These are phyloP conservation scores for Macrochelys suwanniensis DNA, from an alignment of 2,797 vertebrate species.

Conservation along the genomic window DNA sequence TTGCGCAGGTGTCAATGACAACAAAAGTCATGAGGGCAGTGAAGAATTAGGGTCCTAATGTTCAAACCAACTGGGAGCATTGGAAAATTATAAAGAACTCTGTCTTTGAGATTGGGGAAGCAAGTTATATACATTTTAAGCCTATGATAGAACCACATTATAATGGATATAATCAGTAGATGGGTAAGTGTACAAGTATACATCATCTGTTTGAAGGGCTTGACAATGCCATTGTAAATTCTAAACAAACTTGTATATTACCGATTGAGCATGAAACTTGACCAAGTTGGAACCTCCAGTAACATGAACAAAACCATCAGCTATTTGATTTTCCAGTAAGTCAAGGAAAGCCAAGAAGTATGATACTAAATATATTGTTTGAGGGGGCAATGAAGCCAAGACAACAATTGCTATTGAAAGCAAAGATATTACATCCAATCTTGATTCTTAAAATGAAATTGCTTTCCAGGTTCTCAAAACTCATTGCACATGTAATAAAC, in stretches of 20 bases:
- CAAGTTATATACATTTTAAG: background rate
- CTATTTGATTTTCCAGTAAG: background rate
- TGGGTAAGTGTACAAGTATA: background rate
- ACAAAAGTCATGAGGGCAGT: background rate
- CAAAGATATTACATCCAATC: background rate
- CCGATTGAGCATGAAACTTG: background rate
- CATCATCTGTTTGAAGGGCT: background rate
- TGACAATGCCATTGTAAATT: background rate
- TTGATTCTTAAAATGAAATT: background rate
- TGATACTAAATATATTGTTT: background rate
- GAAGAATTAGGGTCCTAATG: background rate
- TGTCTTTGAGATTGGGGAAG: background rate
- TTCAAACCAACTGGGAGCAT: background rate
- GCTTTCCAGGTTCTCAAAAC: background rate
- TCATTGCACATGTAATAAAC: background rate
- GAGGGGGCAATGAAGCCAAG: background rate
- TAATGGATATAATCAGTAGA: background rate
- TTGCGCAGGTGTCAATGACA: background rate
- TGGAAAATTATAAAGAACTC: background rate
- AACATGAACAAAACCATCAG: background rate
- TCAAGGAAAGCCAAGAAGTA: slow-evolving; percentile 18
- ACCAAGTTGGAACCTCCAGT: background rate
- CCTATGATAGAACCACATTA: background rate
- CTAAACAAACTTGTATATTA: background rate
- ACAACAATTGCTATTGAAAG: background rate